Evolutionary conservation across 1,140 invertebrate genomes (phyloP).

Genomic region (Bacillus rossius): DNA sequence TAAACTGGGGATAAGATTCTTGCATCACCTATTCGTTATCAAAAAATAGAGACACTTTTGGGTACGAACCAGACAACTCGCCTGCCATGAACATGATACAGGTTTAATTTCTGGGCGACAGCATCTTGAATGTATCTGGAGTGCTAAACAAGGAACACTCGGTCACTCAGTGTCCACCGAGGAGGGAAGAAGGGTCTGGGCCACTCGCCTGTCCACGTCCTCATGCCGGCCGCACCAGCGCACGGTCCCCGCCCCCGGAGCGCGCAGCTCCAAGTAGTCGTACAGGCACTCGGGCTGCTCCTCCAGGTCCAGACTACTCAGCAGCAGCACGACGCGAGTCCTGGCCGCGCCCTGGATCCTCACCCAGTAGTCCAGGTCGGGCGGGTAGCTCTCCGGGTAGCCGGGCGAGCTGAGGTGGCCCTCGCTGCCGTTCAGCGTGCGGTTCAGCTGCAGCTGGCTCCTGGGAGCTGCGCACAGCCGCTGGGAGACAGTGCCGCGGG

Average conservation of each 20-base stretch:
- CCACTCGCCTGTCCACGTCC: not conserved
- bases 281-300: slow-evolving; percentile 68
- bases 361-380: slow-evolving; percentile 59
- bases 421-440: slow-evolving; percentile 46
- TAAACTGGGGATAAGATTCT: too few species aligned
- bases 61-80: too few species aligned
- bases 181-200: too few species aligned
- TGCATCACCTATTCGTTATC: too few species aligned
- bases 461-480: slow-evolving; percentile 37
- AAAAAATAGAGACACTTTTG: too few species aligned
- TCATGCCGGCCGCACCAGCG: slow-evolving; percentile 48
- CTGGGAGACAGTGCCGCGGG: slow-evolving; percentile 30
- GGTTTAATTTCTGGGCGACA: too few species aligned
- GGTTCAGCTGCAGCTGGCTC: slow-evolving; percentile 40
- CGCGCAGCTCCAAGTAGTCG: slow-evolving; percentile 58
- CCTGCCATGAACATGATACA: too few species aligned
- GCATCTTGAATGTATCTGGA: too few species aligned
- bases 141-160: too few species aligned
- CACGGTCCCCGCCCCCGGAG: slow-evolving; percentile 23
- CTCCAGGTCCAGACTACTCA: slow-evolving; percentile 62
- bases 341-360: slow-evolving; percentile 51
- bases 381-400: slow-evolving; percentile 59
- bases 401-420: slow-evolving; percentile 54
- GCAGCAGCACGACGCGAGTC: slow-evolving; percentile 57
- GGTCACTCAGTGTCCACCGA: too few species aligned